Evolutionary conservation across 2,113 vertebrate genomes (phyloP).

Genomic region (Rissa tridactyla): DNA sequence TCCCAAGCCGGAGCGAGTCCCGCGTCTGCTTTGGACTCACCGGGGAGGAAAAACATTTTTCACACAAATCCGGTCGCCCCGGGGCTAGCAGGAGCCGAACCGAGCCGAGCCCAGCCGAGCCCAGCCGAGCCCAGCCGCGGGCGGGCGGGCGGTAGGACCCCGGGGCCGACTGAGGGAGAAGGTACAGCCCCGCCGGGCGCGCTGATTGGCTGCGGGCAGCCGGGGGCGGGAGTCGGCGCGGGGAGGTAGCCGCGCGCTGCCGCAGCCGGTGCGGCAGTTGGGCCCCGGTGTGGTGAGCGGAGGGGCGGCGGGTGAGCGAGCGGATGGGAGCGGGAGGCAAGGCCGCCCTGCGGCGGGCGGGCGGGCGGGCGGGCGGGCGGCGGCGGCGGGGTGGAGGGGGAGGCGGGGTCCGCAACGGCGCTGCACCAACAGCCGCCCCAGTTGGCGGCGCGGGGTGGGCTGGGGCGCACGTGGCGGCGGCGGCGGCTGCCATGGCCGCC

Average conservation of each 20-base stretch:
- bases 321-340: no score
- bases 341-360: no score
- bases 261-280: neutral
- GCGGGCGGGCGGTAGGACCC: no score
- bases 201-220: neutral
- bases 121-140: no score
- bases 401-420: neutral
- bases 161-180: no score
- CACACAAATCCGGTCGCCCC: no score
- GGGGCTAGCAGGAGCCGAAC: no score
- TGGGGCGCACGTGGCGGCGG: neutral
- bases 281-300: neutral
- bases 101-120: no score
- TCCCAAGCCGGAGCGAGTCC: neutral
- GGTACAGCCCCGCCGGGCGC: no score
- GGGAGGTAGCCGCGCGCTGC: neutral
- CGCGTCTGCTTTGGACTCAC: neutral
- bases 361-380: neutral
- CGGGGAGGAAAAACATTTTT: neutral
- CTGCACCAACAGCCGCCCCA: neutral
- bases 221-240: neutral
- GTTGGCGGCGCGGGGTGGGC: neutral
- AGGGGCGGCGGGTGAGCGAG: neutral
- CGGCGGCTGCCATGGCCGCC: neutral
- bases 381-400: neutral